phyloP scores from a whole-genome alignment of 2,797 vertebrate species.

The Tadarida brasiliensis region DNA sequence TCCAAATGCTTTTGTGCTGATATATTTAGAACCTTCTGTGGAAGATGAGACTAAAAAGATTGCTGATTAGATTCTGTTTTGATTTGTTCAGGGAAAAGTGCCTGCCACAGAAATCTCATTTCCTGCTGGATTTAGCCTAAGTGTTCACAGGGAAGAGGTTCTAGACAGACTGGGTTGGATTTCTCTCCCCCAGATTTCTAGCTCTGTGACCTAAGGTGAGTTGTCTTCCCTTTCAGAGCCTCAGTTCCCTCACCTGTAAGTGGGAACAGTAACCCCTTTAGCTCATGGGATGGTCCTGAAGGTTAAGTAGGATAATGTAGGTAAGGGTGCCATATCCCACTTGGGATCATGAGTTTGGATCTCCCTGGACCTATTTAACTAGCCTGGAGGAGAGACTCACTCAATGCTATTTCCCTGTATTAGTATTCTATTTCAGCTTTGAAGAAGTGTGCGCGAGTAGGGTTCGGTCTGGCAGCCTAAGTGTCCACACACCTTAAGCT shows the following conservation, averaged over 20 bases:
- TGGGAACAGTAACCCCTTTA: not conserved
- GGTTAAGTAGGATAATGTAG: not conserved
- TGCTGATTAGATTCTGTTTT: conserved; percentile 76
- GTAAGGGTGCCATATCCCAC: too few species aligned
- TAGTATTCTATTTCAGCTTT: not conserved
- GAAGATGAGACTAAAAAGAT: conserved; percentile 65
- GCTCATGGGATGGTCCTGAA: not conserved
- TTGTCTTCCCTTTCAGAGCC: not conserved
- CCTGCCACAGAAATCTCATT: conserved; percentile 67
- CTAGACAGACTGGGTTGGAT: not conserved
- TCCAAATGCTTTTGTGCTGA: conserved; percentile 57
- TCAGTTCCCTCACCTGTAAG: not conserved
- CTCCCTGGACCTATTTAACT: not conserved
- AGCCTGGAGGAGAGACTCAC: not conserved
- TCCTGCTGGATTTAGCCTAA: conserved; percentile 69
- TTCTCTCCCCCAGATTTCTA: not conserved
- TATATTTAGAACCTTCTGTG: conserved; percentile 71
- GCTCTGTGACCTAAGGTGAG: not conserved
- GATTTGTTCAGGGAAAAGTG: conserved; percentile 47
- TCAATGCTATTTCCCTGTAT: not conserved
- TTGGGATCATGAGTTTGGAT: not conserved
- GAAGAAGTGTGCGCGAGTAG: not conserved
- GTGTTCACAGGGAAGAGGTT: not conserved
- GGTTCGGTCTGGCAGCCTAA: not conserved
- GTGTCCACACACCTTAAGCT: not conserved